Conservation (phyloP, 2,797 vertebrate genomes). For the Diglossa cyanea region DNA sequence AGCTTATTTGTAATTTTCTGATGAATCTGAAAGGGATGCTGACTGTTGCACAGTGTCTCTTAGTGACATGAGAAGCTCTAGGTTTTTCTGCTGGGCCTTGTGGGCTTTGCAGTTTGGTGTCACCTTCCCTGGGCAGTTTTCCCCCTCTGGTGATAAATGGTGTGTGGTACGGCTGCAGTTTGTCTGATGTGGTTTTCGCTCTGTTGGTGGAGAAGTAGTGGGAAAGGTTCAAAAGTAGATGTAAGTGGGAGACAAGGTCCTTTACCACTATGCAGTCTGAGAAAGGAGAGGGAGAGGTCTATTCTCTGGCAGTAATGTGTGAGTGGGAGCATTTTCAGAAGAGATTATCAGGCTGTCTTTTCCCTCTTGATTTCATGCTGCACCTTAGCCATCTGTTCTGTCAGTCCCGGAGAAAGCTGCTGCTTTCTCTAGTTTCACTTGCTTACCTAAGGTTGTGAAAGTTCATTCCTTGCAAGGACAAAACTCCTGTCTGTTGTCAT, state of each 20-base stretch:
- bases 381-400: background rate
- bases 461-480: background rate
- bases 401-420: background rate
- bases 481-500: background rate
- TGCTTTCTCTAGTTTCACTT: background rate
- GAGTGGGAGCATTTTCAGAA: background rate
- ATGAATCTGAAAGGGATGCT: background rate
- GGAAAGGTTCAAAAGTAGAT: background rate
- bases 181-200: background rate
- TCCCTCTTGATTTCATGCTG: background rate
- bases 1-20: background rate
- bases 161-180: background rate
- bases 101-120: background rate
- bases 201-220: background rate
- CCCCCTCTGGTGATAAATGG: background rate
- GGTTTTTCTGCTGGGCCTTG: background rate
- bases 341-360: background rate
- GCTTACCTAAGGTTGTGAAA: background rate
- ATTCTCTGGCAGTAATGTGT: background rate
- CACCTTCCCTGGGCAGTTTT: background rate
- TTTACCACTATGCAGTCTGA: background rate
- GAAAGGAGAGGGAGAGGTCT: background rate
- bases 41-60: background rate
- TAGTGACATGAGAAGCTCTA: background rate
- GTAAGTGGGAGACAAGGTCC: background rate